Evolutionary conservation across 2,888 invertebrate genomes (phyloP).

Genomic region (Trissoscelio sp.): DNA sequence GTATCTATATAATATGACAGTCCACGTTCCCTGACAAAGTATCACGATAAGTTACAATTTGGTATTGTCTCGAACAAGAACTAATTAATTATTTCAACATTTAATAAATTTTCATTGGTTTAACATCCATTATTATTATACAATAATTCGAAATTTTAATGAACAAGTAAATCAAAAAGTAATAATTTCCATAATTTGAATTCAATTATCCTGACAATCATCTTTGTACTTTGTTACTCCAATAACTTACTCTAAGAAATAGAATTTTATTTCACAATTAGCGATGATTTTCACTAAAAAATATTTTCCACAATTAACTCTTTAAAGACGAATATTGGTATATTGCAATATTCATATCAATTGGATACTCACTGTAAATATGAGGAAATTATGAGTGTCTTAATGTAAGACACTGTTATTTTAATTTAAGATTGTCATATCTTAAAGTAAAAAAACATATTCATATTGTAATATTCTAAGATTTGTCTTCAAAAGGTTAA

Average conservation of each 20-base stretch:
- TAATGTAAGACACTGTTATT: too few relatives aligned
- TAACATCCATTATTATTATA: background rate
- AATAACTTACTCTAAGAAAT: background rate
- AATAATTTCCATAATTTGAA: background rate
- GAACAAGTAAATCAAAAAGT: background rate
- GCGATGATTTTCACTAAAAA: background rate
- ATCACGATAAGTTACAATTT: slow-evolving; percentile 41
- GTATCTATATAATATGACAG: too few relatives aligned
- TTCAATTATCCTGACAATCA: slow-evolving; percentile 15
- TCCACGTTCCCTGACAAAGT: background rate
- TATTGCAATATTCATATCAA: too few relatives aligned
- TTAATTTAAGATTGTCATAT: too few relatives aligned
- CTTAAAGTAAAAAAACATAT: background rate
- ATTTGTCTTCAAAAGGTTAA: background rate
- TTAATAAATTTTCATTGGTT: slow-evolving; percentile 33
- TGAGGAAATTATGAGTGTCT: too few relatives aligned
- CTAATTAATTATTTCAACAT: slow-evolving; percentile 27
- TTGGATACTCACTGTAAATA: too few relatives aligned
- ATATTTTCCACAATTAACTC: background rate
- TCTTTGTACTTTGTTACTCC: slow-evolving; percentile 16
- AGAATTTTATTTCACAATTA: background rate
- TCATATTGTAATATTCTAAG: background rate
- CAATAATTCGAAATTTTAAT: background rate
- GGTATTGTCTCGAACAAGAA: slow-evolving; percentile 26
- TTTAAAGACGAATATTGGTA: too few relatives aligned